Evolutionary conservation across 2,888 invertebrate species (phyloP).

Genomic region (Lucinisca nassula): DNA sequence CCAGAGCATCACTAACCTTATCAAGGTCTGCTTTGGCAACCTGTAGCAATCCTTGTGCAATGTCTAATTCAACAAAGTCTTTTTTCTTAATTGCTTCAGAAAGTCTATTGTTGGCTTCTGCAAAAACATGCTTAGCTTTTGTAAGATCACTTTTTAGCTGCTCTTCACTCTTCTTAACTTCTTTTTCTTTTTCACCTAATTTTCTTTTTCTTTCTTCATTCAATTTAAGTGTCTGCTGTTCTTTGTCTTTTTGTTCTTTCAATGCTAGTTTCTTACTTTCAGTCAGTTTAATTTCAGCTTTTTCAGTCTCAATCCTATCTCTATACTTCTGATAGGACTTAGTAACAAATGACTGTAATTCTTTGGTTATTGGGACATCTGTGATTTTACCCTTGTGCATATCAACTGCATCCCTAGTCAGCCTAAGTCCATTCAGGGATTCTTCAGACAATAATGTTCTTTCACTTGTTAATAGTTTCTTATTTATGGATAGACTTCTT

Average conservation of each 20-base stretch:
- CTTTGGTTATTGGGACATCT: conserved; percentile 45
- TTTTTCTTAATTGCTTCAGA: conserved; percentile 34
- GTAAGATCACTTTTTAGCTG: conserved; percentile 50
- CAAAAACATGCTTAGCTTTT: conserved; percentile 48
- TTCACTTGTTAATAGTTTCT: conserved; percentile 46
- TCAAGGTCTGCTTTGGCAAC: conserved; percentile 49
- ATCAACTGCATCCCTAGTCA: conserved; percentile 41
- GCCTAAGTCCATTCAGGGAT: conserved; percentile 48
- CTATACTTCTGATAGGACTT: conserved; percentile 18
- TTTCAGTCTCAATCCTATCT: conserved; percentile 23
- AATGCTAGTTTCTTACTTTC: not conserved
- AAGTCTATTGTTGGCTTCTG: conserved; percentile 63
- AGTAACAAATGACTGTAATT: too few relatives aligned
- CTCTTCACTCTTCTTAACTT: conserved; percentile 34
- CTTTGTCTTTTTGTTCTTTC: not conserved
- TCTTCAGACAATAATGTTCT: conserved; percentile 44
- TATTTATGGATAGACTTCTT: conserved; percentile 47
- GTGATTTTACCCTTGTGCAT: conserved; percentile 29
- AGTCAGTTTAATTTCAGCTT: not conserved
- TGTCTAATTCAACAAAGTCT: conserved; percentile 28
- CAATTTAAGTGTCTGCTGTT: not conserved
- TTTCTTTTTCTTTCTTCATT: too few relatives aligned
- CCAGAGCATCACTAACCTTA: conserved; percentile 29
- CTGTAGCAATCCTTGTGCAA: conserved; percentile 31
- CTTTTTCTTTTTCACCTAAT: conserved; percentile 36